Base-by-base conservation (phyloP, 2,113 vertebrate species). In the Lagopus leucura region DNA sequence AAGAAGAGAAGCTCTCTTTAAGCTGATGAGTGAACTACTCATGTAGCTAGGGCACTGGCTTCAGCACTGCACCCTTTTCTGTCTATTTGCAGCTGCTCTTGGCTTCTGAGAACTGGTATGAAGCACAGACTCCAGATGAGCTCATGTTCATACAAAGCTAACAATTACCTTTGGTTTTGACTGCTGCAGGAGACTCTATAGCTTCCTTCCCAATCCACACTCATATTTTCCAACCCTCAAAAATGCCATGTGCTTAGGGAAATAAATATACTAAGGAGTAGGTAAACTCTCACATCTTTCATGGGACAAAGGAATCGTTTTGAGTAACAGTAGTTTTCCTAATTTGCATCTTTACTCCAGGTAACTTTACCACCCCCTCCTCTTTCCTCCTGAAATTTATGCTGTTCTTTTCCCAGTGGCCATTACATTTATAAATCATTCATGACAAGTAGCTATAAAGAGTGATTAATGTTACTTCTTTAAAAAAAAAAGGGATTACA, bases 131-230 rank as follows among this genome's bases (percentile, higher is more conserved):
- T 92, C 50, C 69, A 71, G 64, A 77, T 89, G 77, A 96, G 78
- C 74, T 94, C 77, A 50, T 79, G 52, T 54, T 94, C 92, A 87
- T n/a, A 79, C 57, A 84, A 70, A 72, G 60, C 58, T 89, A 89
- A 89, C 73, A 94, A 93, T 85, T 85, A 93, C 67, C 54, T 91
- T 88, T 64, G 64, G 75, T 87, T 96, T 89, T 88, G 91, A 83
- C 63, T 71, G 34, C 66, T 73, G 50, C 45, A 93, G 42, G 42
- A 82, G 84, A 76, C 71, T 89, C 78, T 50, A 57, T 45, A 89
- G 78, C 64, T 87, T 90, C 78, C 84, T 93, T 79, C 75, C 74
- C 13, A 5, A 60, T 80, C 32, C 2, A 0, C 25, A 36, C 15
- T 89, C 81, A 63, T 45, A 87, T 76, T 91, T 94, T 94, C 89